A percentile compares a stretch with the other conserved stretches of the same genome.
These are phyloP conservation scores for Albula glossodonta DNA, from an alignment of 2,113 vertebrate genomes.

Conservation along the genomic window DNA sequence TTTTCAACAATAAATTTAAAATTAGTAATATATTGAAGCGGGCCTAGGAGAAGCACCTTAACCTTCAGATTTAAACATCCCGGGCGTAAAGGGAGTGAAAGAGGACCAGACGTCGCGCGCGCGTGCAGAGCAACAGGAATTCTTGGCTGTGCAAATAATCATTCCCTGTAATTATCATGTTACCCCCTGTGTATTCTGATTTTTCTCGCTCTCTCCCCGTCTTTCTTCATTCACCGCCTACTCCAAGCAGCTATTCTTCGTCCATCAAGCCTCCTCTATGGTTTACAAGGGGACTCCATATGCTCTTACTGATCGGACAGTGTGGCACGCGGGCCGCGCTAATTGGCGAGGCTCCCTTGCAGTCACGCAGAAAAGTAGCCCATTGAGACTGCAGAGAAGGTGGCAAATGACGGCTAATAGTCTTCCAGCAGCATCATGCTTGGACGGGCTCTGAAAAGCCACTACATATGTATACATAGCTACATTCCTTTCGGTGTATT, in stretches of 20 bases:
- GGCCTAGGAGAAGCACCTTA: too few species aligned
- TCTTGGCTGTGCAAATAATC: background rate
- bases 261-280: slow-evolving; percentile 59
- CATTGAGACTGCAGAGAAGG: slow-evolving; percentile 69
- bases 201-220: slow-evolving; percentile 3
- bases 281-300: slow-evolving; percentile 74
- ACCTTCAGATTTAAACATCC: too few species aligned
- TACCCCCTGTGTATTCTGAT: slow-evolving; percentile 10
- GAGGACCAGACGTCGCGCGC: too few species aligned
- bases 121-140: background rate
- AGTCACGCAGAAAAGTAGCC: slow-evolving; percentile 82
- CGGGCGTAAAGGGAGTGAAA: too few species aligned
- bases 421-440: slow-evolving; percentile 69
- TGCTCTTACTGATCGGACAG: slow-evolving; percentile 78
- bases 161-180: slow-evolving; percentile 9
- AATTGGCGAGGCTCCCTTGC: slow-evolving; percentile 78
- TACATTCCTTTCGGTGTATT: slow-evolving; percentile 23
- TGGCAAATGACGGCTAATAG: slow-evolving; percentile 79
- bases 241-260: slow-evolving; percentile 56
- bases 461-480: slow-evolving; percentile 30
- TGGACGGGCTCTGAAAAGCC: slow-evolving; percentile 54
- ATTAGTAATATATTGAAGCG: too few species aligned
- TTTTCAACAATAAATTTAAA: too few species aligned
- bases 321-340: slow-evolving; percentile 71
- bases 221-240: slow-evolving; percentile 42